A percentile compares a stretch with the other conserved stretches of the same genome.
Evolutionary conservation across 2,888 invertebrate genomes (phyloP).

Genomic region (Endotricha flammealis): DNA sequence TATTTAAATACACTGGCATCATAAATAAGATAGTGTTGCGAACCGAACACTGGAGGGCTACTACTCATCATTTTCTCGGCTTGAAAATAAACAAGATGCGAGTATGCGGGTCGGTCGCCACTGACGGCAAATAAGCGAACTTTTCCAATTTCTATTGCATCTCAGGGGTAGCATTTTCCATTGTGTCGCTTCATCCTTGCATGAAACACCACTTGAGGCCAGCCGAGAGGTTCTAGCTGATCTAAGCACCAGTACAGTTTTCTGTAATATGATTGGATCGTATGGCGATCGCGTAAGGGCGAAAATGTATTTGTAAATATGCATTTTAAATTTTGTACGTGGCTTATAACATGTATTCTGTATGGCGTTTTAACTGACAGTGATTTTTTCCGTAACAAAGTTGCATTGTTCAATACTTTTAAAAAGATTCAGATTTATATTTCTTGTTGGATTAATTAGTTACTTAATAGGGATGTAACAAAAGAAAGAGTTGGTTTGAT

Average conservation of each 20-base stretch:
- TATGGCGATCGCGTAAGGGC: neutral
- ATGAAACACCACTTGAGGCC: constrained; percentile 28
- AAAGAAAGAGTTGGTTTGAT: too few species aligned
- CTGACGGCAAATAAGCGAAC: constrained; percentile 14
- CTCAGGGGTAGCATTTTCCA: constrained; percentile 34
- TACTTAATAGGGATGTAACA: too few species aligned
- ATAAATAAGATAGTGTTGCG: neutral
- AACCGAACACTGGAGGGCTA: neutral
- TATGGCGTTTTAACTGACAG: too few species aligned
- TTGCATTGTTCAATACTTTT: too few species aligned
- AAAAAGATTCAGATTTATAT: too few species aligned
- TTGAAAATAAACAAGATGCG: constrained; percentile 1
- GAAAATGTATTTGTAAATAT: neutral
- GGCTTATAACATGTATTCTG: too few species aligned
- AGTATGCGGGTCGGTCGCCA: constrained; percentile 1
- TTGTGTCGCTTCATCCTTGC: constrained; percentile 33
- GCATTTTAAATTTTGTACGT: neutral
- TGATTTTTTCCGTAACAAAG: too few species aligned
- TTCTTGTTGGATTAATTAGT: too few species aligned
- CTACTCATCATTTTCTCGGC: constrained; percentile 2
- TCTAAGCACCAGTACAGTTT: constrained; percentile 3
- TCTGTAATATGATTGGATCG: constrained; percentile 3
- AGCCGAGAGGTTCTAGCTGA: constrained; percentile 9
- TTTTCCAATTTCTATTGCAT: constrained; percentile 46
- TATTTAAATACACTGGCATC: neutral